A percentile compares a stretch with the other conserved stretches of the same genome.
Evolutionary conservation across 2,888 invertebrate species (phyloP).

Genomic region (Limnephilus marmoratus): DNA sequence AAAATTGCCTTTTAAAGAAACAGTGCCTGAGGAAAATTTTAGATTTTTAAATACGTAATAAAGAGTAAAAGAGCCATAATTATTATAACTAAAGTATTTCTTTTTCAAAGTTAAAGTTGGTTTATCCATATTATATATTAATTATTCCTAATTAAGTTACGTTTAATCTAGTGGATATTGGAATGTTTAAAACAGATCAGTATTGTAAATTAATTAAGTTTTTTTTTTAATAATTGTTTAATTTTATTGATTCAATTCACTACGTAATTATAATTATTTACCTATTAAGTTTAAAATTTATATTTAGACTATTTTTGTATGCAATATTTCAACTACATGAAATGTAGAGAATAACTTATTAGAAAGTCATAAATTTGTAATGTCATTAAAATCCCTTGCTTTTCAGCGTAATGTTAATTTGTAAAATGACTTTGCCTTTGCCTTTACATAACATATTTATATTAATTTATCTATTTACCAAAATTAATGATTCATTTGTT

Average conservation of each 20-base stretch:
- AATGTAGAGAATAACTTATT: not conserved
- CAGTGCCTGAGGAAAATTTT: not conserved
- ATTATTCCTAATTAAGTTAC: not conserved
- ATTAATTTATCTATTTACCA: not conserved
- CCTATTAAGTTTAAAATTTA: conserved; percentile 31
- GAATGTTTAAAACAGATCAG: not conserved
- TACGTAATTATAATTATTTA: conserved; percentile 12
- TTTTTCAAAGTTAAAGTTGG: not conserved
- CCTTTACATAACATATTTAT: too few species aligned
- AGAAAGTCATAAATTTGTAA: not conserved
- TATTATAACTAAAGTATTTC: not conserved
- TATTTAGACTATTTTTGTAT: conserved; percentile 12
- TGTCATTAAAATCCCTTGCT: not conserved
- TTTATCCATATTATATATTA: not conserved
- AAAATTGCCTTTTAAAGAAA: not conserved
- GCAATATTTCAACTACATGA: not conserved
- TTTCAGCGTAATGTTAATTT: not conserved
- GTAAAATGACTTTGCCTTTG: not conserved
- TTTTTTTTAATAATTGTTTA: not conserved
- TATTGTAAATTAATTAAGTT: not conserved
- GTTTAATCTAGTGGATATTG: not conserved
- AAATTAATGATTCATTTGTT: not conserved
- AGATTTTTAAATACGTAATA: not conserved
- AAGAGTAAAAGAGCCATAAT: not conserved
- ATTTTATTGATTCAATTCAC: conserved; percentile 2